Base-by-base conservation (phyloP, 2,888 invertebrate species). In the Linyphia triangularis region DNA sequence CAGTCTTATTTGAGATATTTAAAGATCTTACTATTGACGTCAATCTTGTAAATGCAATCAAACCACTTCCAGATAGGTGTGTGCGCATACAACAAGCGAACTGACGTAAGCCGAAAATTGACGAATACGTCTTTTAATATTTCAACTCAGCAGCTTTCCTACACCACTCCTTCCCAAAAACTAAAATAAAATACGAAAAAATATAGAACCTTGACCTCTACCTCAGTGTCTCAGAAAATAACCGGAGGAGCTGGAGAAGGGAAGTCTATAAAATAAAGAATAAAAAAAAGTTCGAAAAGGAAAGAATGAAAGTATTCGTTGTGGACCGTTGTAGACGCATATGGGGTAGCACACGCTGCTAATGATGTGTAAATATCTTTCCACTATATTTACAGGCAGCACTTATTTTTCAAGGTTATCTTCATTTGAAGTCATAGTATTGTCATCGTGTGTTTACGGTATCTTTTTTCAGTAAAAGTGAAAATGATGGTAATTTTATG, bases 351-450 rank as follows among this genome's bases (percentile, higher is more conserved):
- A 19, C 4, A 37, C 30, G 65, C 26, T 57, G 33, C 37, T 82
- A 70, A 82, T 82, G 81, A 70, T 82, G 81, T 61, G 70, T 69
- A 79, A 70, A 70, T 82, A 82, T 81, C 70, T 37, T 57, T 51
- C 59, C 37, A 70, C 57, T 73, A 73, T 69, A 59, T 61, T 82
- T 82, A 70, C 61, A 82, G 81, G 16, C 16, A 16, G 30, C 22
- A 82, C 61, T 82, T 33, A 73, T 40, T 57, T n/a, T 67, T 57
- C 59, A 82, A 82, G 81, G 81, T 70, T 77, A 59, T 13, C 13
- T n/a, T 59, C 73, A 19, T 57, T 51, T 10, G 9, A 30, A 81
- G 30, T 69, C 59, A 57, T 51, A 24, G 65, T 30, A 69, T 24
- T 57, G 4, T 13, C n/a, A 19, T 30, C 24, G 30, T 26, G 65